Evolutionary conservation across 2,797 vertebrate genomes (phyloP), one percentile per base, ranked within the genome.

Genomic region (Lutjanus argentimaculatus): DNA sequence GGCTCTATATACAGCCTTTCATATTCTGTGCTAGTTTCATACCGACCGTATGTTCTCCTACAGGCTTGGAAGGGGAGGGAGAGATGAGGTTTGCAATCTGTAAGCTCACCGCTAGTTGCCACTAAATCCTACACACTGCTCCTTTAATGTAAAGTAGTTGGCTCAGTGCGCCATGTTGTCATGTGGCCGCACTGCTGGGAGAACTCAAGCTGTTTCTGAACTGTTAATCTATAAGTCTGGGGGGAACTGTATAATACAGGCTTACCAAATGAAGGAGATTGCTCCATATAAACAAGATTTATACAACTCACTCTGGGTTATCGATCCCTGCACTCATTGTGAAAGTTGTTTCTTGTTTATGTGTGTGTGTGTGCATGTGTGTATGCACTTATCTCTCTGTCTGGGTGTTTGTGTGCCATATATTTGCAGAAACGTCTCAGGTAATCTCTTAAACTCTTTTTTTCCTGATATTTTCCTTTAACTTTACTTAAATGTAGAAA

Each of bases 251-350:
- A 93, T 91, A 93, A 94, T 59, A 92, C 83, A 75, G 82, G 55
- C 88, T 89, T 83, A 84, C 85, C 88, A 92, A 95, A 93, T 95
- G 91, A 94, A 95, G 87, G 52, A 88, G 83, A 90, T 91, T 92
- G 91, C 78, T 74, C 43, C 91, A 86, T 92, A 93, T 91, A 91
- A 93, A 92, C 70, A 91, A 93, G 95, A 95, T 95, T 95, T 95
- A 96, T 92, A 89, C 86, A 80, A 85, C 77, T 91, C 88, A 85
- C 89, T 90, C 80, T 78, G 79, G 73, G 72, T 81, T 92, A 95
- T 95, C 72, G 95, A 96, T 93, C 85, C 67, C 70, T 65, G 86
- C 85, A 70, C 82, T 89, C 86, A 84, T 79, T 67, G 78, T 78
- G 82, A 80, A 84, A 89, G 84, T 84, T 84, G 56, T 63, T 86